Evolutionary conservation across 2,113 vertebrate genomes (phyloP), one percentile per base, ranked within the genome.

Genomic region (Leptobrachium ailaonicum): DNA sequence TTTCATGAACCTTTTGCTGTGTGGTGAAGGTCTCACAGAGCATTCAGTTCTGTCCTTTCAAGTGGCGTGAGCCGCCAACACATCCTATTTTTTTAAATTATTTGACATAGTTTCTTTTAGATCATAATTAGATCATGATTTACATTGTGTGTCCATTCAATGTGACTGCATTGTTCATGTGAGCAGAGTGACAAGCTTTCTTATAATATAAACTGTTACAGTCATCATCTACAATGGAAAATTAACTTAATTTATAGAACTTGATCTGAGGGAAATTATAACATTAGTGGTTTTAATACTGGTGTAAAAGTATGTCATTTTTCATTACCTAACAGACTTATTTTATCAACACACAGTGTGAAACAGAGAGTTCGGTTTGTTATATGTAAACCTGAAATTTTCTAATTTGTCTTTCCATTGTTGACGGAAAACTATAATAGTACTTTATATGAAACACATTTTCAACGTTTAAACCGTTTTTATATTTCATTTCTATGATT

Each of bases 121-220:
- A 32, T 5, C 50, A 71, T 32, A 78, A 78, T 78, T 71, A 71
- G 54, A 78, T 71, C 76, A 78, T 77, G 76, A 77, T 62, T 63
- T 78, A 66, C 42, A 63, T n/a, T 50, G 76, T 62, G 43, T 50
- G 71, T 43, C 6, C 6, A 71, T 78, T 78, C 67, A 71, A 71
- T 71, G 60, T 78, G 76, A 71, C 56, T 20, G 54, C 43, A 78
- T 78, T 77, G 76, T 77, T 70, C 13, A 10, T 44, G 58, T 78
- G 67, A 62, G 44, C 62, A 42, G 54, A 40, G n/a, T 78, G 76
- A 71, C 76, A 78, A 70, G 76, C 20, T 62, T 71, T 78, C 67
- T 78, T 78, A 71, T 43, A 78, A 44, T 78, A 71, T 43, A 78
- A 44, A 78, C 42, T 63, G 12, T 47, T 67, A 68, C 64, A 56